Evolutionary conservation across 2,888 invertebrate species (phyloP).

Genomic region (Clistopyga incitator): DNA sequence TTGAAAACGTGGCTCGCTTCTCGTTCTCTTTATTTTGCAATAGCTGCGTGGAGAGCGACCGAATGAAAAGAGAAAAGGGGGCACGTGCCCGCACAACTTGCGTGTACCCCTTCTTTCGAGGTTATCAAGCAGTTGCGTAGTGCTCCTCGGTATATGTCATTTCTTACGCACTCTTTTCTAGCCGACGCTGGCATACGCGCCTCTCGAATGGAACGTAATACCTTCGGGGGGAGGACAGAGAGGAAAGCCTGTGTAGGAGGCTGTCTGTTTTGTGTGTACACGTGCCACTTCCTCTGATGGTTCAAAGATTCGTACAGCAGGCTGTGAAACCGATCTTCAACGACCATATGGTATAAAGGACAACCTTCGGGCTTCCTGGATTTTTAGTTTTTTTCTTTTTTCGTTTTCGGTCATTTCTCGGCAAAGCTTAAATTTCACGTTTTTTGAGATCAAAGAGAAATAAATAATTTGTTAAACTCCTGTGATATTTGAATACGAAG

Average conservation of each 20-base stretch:
- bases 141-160: neutral
- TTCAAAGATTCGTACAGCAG: constrained; percentile 3
- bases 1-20: constrained; percentile 26
- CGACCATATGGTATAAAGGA: constrained; percentile 73
- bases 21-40: constrained; percentile 28
- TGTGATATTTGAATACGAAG: no score
- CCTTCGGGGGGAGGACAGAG: constrained; percentile 23
- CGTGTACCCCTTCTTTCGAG: constrained; percentile 28
- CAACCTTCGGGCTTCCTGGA: constrained; percentile 64
- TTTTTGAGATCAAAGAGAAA: no score
- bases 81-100: constrained; percentile 74
- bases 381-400: constrained; percentile 10
- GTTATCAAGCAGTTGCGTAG: constrained; percentile 40
- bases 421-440: neutral
- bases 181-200: constrained; percentile 6
- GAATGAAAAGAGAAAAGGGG: constrained; percentile 69
- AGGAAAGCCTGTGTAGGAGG: constrained; percentile 39
- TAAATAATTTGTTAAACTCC: no score
- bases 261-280: constrained; percentile 55
- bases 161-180: constrained; percentile 5
- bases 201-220: constrained; percentile 73
- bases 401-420: constrained; percentile 5
- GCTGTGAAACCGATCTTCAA: constrained; percentile 56
- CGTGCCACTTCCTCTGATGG: constrained; percentile 57
- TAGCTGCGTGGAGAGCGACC: constrained; percentile 17